Conservation (phyloP, 2,113 vertebrate species). For the Pterocles burchelli region DNA sequence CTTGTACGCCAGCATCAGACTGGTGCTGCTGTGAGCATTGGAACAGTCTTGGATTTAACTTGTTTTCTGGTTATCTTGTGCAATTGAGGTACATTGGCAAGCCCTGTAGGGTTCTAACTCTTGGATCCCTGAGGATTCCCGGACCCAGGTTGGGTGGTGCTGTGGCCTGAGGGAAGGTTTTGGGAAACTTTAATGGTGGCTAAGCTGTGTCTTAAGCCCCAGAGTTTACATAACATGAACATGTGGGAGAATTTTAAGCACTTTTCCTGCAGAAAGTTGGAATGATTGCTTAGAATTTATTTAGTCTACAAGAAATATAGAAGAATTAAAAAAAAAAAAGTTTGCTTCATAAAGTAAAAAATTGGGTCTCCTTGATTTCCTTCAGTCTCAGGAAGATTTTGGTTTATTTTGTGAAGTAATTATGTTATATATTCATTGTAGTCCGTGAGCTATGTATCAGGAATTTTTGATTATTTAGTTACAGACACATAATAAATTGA, state of each 20-base stretch:
- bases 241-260: background rate
- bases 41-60: background rate
- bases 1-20: background rate
- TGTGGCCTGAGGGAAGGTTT: background rate
- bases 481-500: background rate
- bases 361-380: background rate
- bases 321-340: background rate
- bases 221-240: background rate
- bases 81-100: background rate
- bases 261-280: background rate
- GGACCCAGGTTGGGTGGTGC: background rate
- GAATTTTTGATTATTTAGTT: background rate
- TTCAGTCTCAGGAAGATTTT: background rate
- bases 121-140: background rate
- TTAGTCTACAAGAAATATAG: background rate
- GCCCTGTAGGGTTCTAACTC: background rate
- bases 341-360: background rate
- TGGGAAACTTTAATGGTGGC: background rate
- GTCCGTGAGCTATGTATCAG: background rate
- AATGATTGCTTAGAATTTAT: background rate
- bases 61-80: background rate
- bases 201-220: background rate
- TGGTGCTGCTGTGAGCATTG: background rate
- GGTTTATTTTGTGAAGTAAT: background rate
- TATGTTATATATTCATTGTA: background rate